A percentile compares a stretch with the other conserved stretches of the same genome.
Conservation (phyloP, 2,113 vertebrate genomes). For the Cricetomys ansorgei region DNA sequence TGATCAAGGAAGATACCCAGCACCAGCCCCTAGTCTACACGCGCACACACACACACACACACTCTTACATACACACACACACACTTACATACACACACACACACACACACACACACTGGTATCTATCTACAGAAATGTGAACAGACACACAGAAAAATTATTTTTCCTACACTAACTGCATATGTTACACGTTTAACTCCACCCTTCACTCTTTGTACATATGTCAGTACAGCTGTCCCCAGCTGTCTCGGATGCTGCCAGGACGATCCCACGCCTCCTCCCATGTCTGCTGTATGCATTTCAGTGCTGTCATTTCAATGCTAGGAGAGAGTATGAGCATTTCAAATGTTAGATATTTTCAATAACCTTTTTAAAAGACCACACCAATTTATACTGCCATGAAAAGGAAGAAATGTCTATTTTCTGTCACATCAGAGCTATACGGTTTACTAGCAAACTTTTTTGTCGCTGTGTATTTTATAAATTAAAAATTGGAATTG, state of each 20-base stretch:
- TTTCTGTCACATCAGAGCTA: not conserved
- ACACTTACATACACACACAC: not conserved
- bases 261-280: not conserved
- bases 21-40: not conserved
- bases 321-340: not conserved
- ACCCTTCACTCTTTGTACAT: not conserved
- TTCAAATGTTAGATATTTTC: constrained; percentile 14
- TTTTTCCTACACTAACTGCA: not conserved
- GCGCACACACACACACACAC: not conserved
- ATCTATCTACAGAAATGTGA: not conserved
- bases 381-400: not conserved
- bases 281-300: not conserved
- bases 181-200: not conserved
- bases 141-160: not conserved
- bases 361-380: not conserved
- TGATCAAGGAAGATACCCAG: not conserved
- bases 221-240: not conserved
- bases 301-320: not conserved
- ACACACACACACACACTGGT: not conserved
- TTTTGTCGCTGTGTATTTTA: not conserved
- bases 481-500: constrained; percentile 6
- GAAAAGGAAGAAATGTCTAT: not conserved
- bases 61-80: not conserved
- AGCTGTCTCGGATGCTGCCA: not conserved
- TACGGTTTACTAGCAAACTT: not conserved